Percentiles rank a stretch among this genome's conserved stretches.
Evolutionary conservation across 64 coral and sea anemone species (phyloP).

Genomic region (Hydrozoanthus tunicans): DNA sequence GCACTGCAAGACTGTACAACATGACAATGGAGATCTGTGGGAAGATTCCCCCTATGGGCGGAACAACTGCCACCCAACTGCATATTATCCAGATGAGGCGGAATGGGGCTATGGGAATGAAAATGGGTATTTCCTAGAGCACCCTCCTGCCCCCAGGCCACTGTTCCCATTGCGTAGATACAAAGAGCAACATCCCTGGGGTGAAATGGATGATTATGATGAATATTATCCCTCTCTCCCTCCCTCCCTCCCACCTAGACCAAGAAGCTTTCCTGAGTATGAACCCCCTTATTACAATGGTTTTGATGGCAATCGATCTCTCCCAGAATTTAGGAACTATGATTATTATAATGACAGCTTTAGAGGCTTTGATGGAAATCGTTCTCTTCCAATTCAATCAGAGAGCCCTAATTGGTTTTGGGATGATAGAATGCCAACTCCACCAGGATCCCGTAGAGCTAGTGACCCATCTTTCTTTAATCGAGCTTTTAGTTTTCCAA

Average conservation of each 20-base stretch:
- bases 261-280: slow-evolving; percentile 23
- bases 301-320: slow-evolving; percentile 47
- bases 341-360: slow-evolving; percentile 35
- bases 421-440: slow-evolving; percentile 1
- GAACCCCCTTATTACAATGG: background rate
- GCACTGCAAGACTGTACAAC: slow-evolving; percentile 6
- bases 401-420: slow-evolving; percentile 20
- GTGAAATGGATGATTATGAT: slow-evolving; percentile 42
- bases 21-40: slow-evolving; percentile 19
- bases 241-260: background rate
- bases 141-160: background rate
- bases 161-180: slow-evolving; percentile 29
- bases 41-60: slow-evolving; percentile 42
- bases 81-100: slow-evolving; percentile 48
- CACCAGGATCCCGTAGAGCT: background rate
- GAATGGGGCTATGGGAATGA: slow-evolving; percentile 32
- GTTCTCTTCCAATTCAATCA: slow-evolving; percentile 21
- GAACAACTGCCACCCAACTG: slow-evolving; percentile 39
- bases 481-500: slow-evolving; percentile 2
- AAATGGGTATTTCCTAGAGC: slow-evolving; percentile 38
- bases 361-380: slow-evolving; percentile 28
- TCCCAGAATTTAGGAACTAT: slow-evolving; percentile 5
- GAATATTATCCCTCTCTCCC: slow-evolving; percentile 27
- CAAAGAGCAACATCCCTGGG: slow-evolving; percentile 29
- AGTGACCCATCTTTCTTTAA: slow-evolving; percentile 29